These are phyloP conservation scores for Rhodeus uyekii DNA, from an alignment of 2,797 vertebrate species.

Conservation along the genomic window DNA sequence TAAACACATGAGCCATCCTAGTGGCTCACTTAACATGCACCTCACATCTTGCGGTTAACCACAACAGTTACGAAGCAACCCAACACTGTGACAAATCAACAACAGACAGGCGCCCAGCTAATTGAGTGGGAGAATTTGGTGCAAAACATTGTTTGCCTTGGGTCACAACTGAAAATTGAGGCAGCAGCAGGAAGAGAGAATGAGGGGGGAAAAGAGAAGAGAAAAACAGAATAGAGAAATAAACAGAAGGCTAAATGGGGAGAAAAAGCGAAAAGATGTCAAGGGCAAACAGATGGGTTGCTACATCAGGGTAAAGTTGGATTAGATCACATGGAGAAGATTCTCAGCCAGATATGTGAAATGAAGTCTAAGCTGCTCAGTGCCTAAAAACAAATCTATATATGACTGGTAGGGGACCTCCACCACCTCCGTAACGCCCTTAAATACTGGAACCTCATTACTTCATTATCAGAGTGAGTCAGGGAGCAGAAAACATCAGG, in stretches of 20 bases:
- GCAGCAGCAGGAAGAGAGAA: conserved; percentile 23
- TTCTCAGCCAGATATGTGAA: conserved; percentile 59
- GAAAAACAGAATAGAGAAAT: background rate
- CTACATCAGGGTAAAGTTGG: conserved; percentile 61
- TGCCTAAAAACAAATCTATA: conserved; percentile 47
- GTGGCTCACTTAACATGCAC: conserved; percentile 39
- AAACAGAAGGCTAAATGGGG: conserved; percentile 20
- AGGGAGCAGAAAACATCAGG: conserved; percentile 29
- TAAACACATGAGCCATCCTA: conserved; percentile 9
- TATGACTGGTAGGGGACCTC: conserved; percentile 37
- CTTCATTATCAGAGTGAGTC: conserved; percentile 40
- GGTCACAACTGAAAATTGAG: conserved; percentile 46
- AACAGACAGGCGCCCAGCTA: conserved; percentile 39
- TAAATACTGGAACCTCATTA: conserved; percentile 51
- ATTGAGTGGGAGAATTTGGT: conserved; percentile 52
- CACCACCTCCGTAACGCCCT: conserved; percentile 25
- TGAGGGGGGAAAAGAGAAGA: background rate
- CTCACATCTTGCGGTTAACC: conserved; percentile 43
- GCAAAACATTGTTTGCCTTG: conserved; percentile 50
- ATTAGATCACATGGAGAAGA: conserved; percentile 63
- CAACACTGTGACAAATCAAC: conserved; percentile 46
- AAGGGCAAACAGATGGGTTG: conserved; percentile 68
- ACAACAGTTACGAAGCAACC: conserved; percentile 42
- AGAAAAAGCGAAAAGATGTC: conserved; percentile 45
- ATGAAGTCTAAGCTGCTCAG: conserved; percentile 40